phyloP scores from a whole-genome alignment of 2,113 vertebrate species.

The Caracal caracal region DNA sequence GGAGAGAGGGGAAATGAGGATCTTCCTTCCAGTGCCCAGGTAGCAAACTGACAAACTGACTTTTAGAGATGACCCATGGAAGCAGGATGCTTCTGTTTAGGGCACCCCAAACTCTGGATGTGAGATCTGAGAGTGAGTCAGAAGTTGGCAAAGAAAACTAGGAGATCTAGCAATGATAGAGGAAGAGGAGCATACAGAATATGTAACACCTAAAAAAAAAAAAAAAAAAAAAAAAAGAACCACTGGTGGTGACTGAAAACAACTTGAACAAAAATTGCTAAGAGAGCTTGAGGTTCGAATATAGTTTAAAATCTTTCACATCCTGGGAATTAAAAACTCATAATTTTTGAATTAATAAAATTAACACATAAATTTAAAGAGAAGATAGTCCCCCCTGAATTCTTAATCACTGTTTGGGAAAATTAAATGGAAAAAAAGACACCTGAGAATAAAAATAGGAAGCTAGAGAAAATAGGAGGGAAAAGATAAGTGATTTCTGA shows the following conservation, averaged over 20 bases:
- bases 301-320: not conserved
- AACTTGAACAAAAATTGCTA: not conserved
- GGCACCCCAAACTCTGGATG: not conserved
- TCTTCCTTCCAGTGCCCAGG: not conserved
- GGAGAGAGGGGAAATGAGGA: not conserved
- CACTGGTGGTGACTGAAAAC: not conserved
- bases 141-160: not conserved
- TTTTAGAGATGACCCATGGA: not conserved
- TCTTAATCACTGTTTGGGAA: slow-evolving; percentile 31
- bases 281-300: not conserved
- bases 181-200: not conserved
- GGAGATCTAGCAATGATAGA: not conserved
- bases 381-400: not conserved
- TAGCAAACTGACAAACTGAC: not conserved
- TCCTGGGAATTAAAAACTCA: slow-evolving; percentile 7
- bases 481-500: not conserved
- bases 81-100: not conserved
- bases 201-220: not conserved
- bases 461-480: not conserved
- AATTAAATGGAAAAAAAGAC: not conserved
- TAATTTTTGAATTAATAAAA: slow-evolving; percentile 17
- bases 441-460: not conserved
- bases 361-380: not conserved
- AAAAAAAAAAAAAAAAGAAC: not conserved
- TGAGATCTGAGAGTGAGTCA: not conserved